A percentile compares a stretch with the other conserved stretches of the same genome.
Conservation (phyloP, 1,140 invertebrate species). For the Leptonema lineaticorne region DNA sequence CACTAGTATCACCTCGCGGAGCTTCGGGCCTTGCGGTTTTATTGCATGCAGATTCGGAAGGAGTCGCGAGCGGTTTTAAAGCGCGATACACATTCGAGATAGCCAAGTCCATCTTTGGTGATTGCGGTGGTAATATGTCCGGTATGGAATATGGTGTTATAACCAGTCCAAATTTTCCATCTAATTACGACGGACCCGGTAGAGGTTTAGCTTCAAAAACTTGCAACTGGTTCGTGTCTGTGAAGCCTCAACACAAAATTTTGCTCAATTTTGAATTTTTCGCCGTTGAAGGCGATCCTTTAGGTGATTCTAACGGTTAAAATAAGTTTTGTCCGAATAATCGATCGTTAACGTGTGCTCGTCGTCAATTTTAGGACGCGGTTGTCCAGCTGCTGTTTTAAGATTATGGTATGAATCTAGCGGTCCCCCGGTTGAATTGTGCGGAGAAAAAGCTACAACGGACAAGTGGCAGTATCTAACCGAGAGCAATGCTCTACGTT, state of each 20-base stretch:
- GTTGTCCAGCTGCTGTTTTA: constrained; percentile 86
- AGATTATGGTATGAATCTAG: constrained; percentile 79
- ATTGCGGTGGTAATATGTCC: constrained; percentile 89
- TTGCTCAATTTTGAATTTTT: constrained; percentile 86
- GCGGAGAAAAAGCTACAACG: constrained; percentile 74
- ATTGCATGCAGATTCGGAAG: constrained; percentile 78
- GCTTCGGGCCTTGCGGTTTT: constrained; percentile 81
- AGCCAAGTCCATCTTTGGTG: constrained; percentile 84
- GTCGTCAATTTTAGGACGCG: constrained; percentile 67
- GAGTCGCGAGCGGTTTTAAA: constrained; percentile 88
- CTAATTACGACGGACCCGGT: constrained; percentile 77
- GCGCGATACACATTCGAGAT: constrained; percentile 85
- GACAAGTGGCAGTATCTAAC: constrained; percentile 83
- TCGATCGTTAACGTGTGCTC: not conserved
- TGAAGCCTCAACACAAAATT: constrained; percentile 76
- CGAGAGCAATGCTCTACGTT: constrained; percentile 75
- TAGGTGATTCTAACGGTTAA: constrained; percentile 60
- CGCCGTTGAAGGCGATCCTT: constrained; percentile 84
- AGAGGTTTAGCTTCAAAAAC: constrained; percentile 74
- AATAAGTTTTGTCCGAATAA: no score
- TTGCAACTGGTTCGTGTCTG: constrained; percentile 91
- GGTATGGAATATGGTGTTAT: constrained; percentile 81
- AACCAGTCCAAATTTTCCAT: constrained; percentile 86
- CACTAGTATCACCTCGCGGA: constrained; percentile 84
- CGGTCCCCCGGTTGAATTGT: constrained; percentile 80